Conservation (phyloP, 2,888 invertebrate species). For the Bombylius discolor region DNA sequence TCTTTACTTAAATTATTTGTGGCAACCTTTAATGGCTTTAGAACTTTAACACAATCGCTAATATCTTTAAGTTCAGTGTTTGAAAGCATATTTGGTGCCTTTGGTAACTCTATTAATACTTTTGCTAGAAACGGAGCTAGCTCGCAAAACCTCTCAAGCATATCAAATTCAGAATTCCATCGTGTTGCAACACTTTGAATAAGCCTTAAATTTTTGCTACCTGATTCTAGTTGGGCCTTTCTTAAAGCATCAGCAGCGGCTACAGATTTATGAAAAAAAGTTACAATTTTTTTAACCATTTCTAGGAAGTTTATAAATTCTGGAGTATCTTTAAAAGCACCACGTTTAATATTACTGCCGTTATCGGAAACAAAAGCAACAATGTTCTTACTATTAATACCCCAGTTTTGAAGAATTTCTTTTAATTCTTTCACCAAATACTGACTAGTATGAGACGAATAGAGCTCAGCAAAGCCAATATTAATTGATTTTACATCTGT, state of each 20-base stretch:
- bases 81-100: no score
- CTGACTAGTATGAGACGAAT: slow-evolving; percentile 14
- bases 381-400: slow-evolving; percentile 13
- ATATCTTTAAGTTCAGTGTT: no score
- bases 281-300: slow-evolving; percentile 16
- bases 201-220: slow-evolving; percentile 6
- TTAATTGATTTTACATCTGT: slow-evolving; percentile 9
- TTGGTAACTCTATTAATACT: no score
- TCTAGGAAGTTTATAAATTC: slow-evolving; percentile 9
- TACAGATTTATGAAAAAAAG: slow-evolving; percentile 16
- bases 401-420: slow-evolving; percentile 12
- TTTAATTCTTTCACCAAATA: slow-evolving; percentile 11
- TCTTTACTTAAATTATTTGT: no score
- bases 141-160: slow-evolving; percentile 16
- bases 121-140: no score
- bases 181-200: slow-evolving; percentile 15
- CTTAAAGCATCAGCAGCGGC: slow-evolving; percentile 13
- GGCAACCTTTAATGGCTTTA: no score
- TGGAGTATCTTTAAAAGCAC: slow-evolving; percentile 8
- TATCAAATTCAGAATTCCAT: slow-evolving; percentile 17
- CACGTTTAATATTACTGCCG: slow-evolving; percentile 15
- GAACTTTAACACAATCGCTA: no score
- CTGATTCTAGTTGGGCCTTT: neutral
- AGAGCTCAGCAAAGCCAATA: slow-evolving; percentile 13
- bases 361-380: slow-evolving; percentile 15